Conservation (phyloP, 2,113 vertebrate species). For the Callopanchax toddi region DNA sequence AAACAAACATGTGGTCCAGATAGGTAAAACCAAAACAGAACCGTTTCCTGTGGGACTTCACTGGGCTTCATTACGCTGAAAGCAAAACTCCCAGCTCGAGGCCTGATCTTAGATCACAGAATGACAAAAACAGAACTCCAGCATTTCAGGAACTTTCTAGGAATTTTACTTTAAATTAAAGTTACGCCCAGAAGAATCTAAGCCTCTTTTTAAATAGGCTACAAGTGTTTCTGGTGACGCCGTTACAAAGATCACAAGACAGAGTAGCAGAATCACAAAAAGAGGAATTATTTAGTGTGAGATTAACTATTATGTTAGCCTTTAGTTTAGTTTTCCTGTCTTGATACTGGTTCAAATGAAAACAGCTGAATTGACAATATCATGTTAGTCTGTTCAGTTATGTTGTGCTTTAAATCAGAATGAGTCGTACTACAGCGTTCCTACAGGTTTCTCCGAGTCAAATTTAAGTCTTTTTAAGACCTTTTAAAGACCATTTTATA, state of each 20-base stretch:
- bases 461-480: too few species aligned
- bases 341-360: too few species aligned
- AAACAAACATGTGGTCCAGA: slow-evolving; percentile 58
- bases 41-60: slow-evolving; percentile 36
- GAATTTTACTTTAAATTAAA: neutral
- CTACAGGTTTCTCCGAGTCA: too few species aligned
- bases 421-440: too few species aligned
- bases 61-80: neutral
- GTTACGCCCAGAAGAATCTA: neutral
- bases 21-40: slow-evolving; percentile 42
- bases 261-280: too few species aligned
- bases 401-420: too few species aligned
- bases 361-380: too few species aligned
- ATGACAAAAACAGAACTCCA: neutral
- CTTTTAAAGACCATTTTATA: too few species aligned
- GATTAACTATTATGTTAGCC: too few species aligned
- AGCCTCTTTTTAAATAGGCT: neutral
- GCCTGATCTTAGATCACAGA: neutral
- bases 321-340: too few species aligned
- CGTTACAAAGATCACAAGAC: neutral
- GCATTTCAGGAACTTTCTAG: neutral
- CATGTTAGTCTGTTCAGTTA: too few species aligned
- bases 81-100: slow-evolving; percentile 18
- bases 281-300: too few species aligned
- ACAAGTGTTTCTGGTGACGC: neutral